Evolutionary conservation across 2,888 invertebrate genomes (phyloP), one percentile per base, ranked within the genome.

Genomic region (Patella pellucida): DNA sequence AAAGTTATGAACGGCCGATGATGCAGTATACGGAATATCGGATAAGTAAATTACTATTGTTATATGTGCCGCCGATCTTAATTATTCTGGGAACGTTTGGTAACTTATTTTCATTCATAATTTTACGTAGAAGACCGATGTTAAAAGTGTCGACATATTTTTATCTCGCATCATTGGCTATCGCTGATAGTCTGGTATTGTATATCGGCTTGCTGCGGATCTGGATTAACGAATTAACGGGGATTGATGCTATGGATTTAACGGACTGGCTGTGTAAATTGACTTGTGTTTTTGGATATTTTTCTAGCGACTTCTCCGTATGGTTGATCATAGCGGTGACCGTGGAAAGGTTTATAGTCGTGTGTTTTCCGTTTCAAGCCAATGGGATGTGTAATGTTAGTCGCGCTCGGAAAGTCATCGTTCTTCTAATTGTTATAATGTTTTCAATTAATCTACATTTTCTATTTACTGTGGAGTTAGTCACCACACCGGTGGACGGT

Each of bases 301-400:
- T 86, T 72, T 83, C 84, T 71, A 89, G 89, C 75, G 89, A 89
- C 69, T 84, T 87, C 70, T 88, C 88, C 7, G 90, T 89, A 4
- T 90, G 89, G 89, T 79, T 90, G 15, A 89, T 90, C 71, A 86
- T 90, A 15, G 89, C 89, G 0, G 87, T 90, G 7, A 90, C 90
- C 0, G 83, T 88, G 23, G 90, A 90, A 76, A 78, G 90, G 14
- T 89, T 86, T 73, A 86, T 89, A 31, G 89, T 88, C n/a, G 90
- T 90, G 1, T 87, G 87, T 69, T 83, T 86, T 68, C 90, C 90
- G 2, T 83, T 90, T 7, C 82, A 84, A 56, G 89, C 89, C 11
- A 85, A 82, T 50, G 71, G 83, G 27, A 83, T 88, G 77, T 89
- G 89, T 76, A 88, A 85, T 73, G 77, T 83, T 16, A 73, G 80